Percentiles rank a stretch among this genome's conserved stretches.
Conservation (phyloP, 2,888 invertebrate species). For the Amphimallon solstitiale region DNA sequence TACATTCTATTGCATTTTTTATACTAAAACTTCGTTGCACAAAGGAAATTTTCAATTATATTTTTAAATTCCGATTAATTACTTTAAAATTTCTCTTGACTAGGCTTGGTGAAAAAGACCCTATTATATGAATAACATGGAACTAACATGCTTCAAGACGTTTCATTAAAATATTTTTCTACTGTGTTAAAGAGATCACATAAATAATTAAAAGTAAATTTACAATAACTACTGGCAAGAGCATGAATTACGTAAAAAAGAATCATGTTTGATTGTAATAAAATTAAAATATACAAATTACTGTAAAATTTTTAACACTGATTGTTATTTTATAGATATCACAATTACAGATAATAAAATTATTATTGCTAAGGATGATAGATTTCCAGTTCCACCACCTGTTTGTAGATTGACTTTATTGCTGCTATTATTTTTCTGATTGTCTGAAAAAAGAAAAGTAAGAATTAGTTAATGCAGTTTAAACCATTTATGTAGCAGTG, state of each 20-base stretch:
- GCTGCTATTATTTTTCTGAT: not conserved
- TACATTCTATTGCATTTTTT: slow-evolving; percentile 10
- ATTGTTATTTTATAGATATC: not conserved
- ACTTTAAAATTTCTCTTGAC: slow-evolving; percentile 15
- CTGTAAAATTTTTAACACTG: not conserved
- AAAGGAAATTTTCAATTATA: not conserved
- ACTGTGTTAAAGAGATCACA: not conserved
- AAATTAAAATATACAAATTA: not conserved
- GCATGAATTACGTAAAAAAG: not conserved
- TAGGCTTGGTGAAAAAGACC: slow-evolving; percentile 16
- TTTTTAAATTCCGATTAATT: not conserved
- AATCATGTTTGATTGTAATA: not conserved
- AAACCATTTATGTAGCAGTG: too few species aligned
- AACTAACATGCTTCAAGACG: too few species aligned
- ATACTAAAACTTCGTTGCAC: slow-evolving; percentile 7
- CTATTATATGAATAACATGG: not conserved
- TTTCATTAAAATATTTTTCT: too few species aligned
- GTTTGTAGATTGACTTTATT: not conserved
- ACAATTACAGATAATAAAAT: slow-evolving; percentile 14
- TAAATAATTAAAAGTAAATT: slow-evolving; percentile 1
- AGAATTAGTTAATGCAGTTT: too few species aligned
- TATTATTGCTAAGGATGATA: not conserved
- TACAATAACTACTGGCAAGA: slow-evolving; percentile 2
- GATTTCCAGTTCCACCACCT: not conserved
- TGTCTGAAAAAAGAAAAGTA: slow-evolving; percentile 7